Base-by-base conservation (phyloP, 2,888 invertebrate genomes). In the Nowickia ferox region DNA sequence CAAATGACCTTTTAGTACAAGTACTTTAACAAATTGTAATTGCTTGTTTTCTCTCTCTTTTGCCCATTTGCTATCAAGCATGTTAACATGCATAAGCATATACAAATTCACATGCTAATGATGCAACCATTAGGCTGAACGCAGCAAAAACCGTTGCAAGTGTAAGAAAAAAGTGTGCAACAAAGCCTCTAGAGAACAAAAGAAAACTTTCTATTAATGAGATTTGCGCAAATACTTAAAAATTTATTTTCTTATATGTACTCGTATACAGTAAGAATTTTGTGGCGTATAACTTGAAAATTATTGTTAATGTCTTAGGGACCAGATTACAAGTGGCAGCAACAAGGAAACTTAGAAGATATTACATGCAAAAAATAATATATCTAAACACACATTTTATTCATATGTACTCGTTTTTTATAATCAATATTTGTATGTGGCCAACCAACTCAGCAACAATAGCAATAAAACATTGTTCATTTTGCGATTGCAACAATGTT, bases 1-100 rank as follows among this genome's bases (percentile, higher is more conserved):
- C 72, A 80, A 80, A 72, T 80, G 57, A 65, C 55, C 44, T 75
- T 59, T 46, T 40, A 82, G 61, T 75, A 15, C 44, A 68, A 63
- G 69, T 75, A 82, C 75, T 75, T 82, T 82, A 75, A 53, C 81
- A 82, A 81, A 81, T 68, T 61, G 53, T 81, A 65, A 65, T 48
- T 72, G 46, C 53, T 38, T 44, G 48, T 44, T 63, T 44, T 42
- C 9, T 8, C 11, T 30, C 40, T 40, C 48, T 44, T 51, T 69
- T 55, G 22, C n/a, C 6, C 13, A 68, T 40, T 68, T 40, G 17
- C 51, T 19, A 68, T 38, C 51, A 51, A 17, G 9, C 53, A 40
- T 42, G 17, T 42, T 19, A 9, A 40, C 22, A 40, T 51, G 17
- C 11, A 17, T 5, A 11, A 53, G 1, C 22, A 15, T 71, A 44